Percentiles rank a stretch among this genome's conserved stretches.
phyloP scores from a whole-genome alignment of 30 jellyfish, hydroid and myxozoan genomes.

The Cassiopea andromeda region DNA sequence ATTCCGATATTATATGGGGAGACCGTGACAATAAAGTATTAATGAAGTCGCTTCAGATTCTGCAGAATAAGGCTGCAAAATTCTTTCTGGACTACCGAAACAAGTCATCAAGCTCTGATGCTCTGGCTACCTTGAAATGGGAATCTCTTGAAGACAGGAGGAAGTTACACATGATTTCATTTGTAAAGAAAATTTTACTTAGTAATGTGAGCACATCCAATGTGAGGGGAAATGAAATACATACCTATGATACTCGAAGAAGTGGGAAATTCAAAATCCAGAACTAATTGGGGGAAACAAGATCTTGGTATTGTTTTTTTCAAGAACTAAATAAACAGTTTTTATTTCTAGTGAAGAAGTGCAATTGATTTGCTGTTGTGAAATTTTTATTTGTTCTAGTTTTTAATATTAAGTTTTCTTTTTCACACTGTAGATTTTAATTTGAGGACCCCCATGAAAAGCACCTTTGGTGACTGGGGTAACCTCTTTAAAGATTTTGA shows the following conservation, averaged over 20 bases:
- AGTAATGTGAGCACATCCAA: conserved; percentile 29
- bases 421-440: background rate
- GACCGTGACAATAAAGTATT: conserved; percentile 51
- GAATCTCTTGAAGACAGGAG: conserved; percentile 26
- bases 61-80: conserved; percentile 57
- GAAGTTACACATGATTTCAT: conserved; percentile 33
- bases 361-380: background rate
- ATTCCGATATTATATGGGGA: conserved; percentile 54
- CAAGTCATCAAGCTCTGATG: conserved; percentile 49
- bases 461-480: background rate
- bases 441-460: background rate
- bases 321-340: background rate
- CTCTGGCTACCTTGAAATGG: conserved; percentile 22
- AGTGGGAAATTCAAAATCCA: background rate
- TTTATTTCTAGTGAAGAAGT: background rate
- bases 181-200: conserved; percentile 7
- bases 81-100: background rate
- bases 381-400: background rate
- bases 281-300: background rate
- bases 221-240: conserved; percentile 25
- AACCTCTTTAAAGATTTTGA: background rate
- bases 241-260: background rate
- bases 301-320: background rate
- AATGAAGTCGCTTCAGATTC: conserved; percentile 43
- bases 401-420: background rate